phyloP scores from a whole-genome alignment of 1,140 invertebrate species.

The Manduca sexta region DNA sequence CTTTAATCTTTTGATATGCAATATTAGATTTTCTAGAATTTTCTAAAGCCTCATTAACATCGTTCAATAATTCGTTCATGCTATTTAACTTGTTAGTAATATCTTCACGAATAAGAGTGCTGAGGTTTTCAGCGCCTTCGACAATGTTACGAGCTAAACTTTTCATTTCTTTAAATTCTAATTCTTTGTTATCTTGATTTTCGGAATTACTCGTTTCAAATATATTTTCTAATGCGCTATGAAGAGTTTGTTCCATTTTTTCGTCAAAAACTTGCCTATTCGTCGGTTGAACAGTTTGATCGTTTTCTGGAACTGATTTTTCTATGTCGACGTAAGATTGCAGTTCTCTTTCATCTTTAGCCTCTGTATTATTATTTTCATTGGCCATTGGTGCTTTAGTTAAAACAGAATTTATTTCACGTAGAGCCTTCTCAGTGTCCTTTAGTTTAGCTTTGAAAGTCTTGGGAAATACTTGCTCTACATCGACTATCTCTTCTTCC shows the following conservation, averaged over 20 bases:
- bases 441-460: constrained; percentile 47
- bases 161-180: constrained; percentile 62
- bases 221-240: constrained; percentile 40
- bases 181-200: constrained; percentile 44
- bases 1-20: constrained; percentile 51
- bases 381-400: constrained; percentile 9
- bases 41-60: constrained; percentile 64
- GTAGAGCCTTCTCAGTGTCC: constrained; percentile 50
- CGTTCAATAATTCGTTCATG: constrained; percentile 65
- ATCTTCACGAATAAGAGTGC: constrained; percentile 59
- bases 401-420: constrained; percentile 46
- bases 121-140: constrained; percentile 58
- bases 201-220: constrained; percentile 37
- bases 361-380: neutral
- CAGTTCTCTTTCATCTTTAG: neutral
- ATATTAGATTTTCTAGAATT: constrained; percentile 62
- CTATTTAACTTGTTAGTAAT: constrained; percentile 66
- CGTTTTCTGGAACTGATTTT: constrained; percentile 3
- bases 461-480: constrained; percentile 31
- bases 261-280: constrained; percentile 29
- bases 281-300: neutral
- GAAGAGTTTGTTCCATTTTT: constrained; percentile 45
- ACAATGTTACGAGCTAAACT: constrained; percentile 52
- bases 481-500: constrained; percentile 19
- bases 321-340: neutral